Percentiles rank a stretch among this genome's conserved stretches.
Evolutionary conservation across 2,888 invertebrate genomes (phyloP).

Genomic region (Antheraea assamensis): DNA sequence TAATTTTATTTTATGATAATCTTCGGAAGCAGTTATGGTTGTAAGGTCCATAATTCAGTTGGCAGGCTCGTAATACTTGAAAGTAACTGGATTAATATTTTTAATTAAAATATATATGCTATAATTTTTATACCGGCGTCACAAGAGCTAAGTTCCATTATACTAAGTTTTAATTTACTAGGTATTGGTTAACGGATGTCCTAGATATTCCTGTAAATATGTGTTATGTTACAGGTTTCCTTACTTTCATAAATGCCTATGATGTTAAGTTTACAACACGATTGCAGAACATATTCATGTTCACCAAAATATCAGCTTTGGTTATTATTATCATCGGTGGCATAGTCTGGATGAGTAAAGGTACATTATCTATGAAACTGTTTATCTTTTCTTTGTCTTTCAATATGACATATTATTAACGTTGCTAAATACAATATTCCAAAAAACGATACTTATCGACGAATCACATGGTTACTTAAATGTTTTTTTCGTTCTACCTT

Average conservation of each 20-base stretch:
- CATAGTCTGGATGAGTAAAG: slow-evolving; percentile 86
- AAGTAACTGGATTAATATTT: too few relatives aligned
- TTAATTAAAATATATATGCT: too few relatives aligned
- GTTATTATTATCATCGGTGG: slow-evolving; percentile 92
- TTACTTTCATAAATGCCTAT: slow-evolving; percentile 94
- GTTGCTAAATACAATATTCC: background rate
- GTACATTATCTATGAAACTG: slow-evolving; percentile 58
- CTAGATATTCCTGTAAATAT: slow-evolving; percentile 2
- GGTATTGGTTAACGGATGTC: too few relatives aligned
- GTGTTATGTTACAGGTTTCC: slow-evolving; percentile 82
- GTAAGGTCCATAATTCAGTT: too few relatives aligned
- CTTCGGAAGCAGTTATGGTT: too few relatives aligned
- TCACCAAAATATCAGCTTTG: slow-evolving; percentile 93
- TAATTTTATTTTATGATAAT: too few relatives aligned
- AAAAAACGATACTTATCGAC: background rate
- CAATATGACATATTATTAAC: background rate
- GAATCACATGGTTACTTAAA: background rate
- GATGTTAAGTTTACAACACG: slow-evolving; percentile 93
- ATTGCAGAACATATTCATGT: slow-evolving; percentile 96
- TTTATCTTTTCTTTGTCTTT: background rate
- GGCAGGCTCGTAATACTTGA: too few relatives aligned
- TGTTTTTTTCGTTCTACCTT: background rate
- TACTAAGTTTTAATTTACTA: too few relatives aligned
- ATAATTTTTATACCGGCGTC: too few relatives aligned
- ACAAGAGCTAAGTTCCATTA: background rate